phyloP scores from a whole-genome alignment of 1,140 invertebrate genomes.

The Rhopalosiphum padi region DNA sequence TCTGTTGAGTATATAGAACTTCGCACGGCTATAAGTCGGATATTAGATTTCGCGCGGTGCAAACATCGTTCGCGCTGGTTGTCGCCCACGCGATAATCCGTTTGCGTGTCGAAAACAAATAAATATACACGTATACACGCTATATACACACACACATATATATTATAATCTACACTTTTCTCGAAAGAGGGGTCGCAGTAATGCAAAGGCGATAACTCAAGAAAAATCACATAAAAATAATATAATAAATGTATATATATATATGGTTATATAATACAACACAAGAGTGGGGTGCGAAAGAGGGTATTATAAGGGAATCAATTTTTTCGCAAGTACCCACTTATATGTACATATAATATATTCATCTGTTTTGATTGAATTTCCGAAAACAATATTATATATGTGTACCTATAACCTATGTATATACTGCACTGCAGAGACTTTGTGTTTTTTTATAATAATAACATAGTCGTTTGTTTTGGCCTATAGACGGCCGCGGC shows the following conservation, averaged over 20 bases:
- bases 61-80: background rate
- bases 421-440: background rate
- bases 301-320: background rate
- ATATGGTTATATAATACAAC: background rate
- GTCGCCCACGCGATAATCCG: slow-evolving; percentile 39
- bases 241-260: background rate
- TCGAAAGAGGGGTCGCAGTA: slow-evolving; percentile 23
- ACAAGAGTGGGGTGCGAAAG: background rate
- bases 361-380: slow-evolving; percentile 7
- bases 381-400: slow-evolving; percentile 26
- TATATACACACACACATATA: background rate
- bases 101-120: slow-evolving; percentile 40
- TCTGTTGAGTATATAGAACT: background rate
- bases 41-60: slow-evolving; percentile 31
- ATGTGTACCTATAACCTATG: background rate
- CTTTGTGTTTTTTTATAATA: background rate
- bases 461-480: background rate
- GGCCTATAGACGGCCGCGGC: background rate
- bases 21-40: slow-evolving; percentile 5
- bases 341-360: background rate
- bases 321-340: slow-evolving; percentile 21
- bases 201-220: slow-evolving; percentile 39
- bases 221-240: slow-evolving; percentile 23
- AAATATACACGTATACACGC: background rate
- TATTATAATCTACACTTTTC: slow-evolving; percentile 11